phyloP scores from a whole-genome alignment of 1,140 invertebrate genomes.

The Belonocnema kinseyi region DNA sequence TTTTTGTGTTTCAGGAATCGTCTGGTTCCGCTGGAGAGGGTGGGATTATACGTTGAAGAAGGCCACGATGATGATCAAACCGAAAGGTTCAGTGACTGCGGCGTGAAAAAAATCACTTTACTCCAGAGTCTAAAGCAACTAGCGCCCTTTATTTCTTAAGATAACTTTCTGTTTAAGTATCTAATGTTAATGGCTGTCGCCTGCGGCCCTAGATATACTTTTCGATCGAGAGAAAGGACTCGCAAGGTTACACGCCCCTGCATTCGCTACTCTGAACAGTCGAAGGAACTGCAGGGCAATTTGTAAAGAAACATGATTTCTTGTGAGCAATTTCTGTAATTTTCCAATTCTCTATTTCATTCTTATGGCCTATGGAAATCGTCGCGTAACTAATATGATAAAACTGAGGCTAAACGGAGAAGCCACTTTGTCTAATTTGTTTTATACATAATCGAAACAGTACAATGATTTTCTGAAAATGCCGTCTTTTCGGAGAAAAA shows the following conservation, averaged over 20 bases:
- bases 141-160: constrained; percentile 45
- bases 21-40: constrained; percentile 95
- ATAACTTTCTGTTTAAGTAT: constrained; percentile 50
- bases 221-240: constrained; percentile 49
- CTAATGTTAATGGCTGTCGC: constrained; percentile 48
- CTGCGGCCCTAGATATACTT: constrained; percentile 40
- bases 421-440: too few species aligned
- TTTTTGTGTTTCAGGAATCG: constrained; percentile 81
- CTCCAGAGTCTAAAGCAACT: constrained; percentile 34
- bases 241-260: constrained; percentile 47
- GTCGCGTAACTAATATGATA: too few species aligned
- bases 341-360: background rate
- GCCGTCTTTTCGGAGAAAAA: too few species aligned
- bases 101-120: constrained; percentile 67
- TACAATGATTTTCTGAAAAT: too few species aligned
- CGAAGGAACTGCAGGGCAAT: background rate
- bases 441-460: too few species aligned
- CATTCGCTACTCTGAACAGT: background rate
- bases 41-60: constrained; percentile 95
- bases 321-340: background rate
- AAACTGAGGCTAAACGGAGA: too few species aligned
- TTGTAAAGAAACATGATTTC: background rate
- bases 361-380: too few species aligned
- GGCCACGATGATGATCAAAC: constrained; percentile 93
- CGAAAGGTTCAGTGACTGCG: constrained; percentile 79